These are phyloP conservation scores for Drosophila repletoides DNA, from an alignment of 1,140 invertebrate genomes.

Conservation along the genomic window DNA sequence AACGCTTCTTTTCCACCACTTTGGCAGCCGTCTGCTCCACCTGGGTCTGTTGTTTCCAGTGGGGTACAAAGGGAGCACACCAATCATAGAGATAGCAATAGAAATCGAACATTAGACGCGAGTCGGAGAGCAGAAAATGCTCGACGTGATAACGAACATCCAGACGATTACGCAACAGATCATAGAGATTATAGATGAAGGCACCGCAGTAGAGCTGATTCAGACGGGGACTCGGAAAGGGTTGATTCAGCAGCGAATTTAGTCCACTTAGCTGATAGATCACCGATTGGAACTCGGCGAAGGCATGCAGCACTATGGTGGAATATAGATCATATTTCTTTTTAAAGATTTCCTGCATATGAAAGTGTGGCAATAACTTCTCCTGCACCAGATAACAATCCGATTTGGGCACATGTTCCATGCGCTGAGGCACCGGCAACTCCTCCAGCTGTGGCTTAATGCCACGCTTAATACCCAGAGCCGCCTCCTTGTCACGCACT, in stretches of 20 bases:
- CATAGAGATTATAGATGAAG: slow-evolving; percentile 88
- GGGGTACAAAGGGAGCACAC: slow-evolving; percentile 59
- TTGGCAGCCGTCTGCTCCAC: slow-evolving; percentile 29
- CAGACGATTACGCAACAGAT: slow-evolving; percentile 84
- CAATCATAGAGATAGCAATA: slow-evolving; percentile 70
- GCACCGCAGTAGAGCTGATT: slow-evolving; percentile 87
- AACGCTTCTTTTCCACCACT: slow-evolving; percentile 56
- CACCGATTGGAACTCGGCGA: slow-evolving; percentile 89
- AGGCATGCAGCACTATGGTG: slow-evolving; percentile 85
- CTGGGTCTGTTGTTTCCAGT: slow-evolving; percentile 54
- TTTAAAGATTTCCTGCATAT: slow-evolving; percentile 85
- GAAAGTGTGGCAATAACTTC: slow-evolving; percentile 86
- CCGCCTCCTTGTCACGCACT: slow-evolving; percentile 54
- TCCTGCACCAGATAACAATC: slow-evolving; percentile 86
- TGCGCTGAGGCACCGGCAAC: slow-evolving; percentile 81
- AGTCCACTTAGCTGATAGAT: slow-evolving; percentile 85
- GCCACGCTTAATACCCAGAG: slow-evolving; percentile 52
- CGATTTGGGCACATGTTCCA: slow-evolving; percentile 83
- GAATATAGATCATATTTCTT: slow-evolving; percentile 86
- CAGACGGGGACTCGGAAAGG: slow-evolving; percentile 84
- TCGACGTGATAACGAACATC: slow-evolving; percentile 84
- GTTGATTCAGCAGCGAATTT: slow-evolving; percentile 86
- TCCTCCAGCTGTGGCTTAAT: slow-evolving; percentile 44
- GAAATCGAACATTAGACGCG: slow-evolving; percentile 82
- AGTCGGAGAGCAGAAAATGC: slow-evolving; percentile 83